These are phyloP conservation scores for Erythrocercus mccallii DNA, from an alignment of 2,113 vertebrate species.

Conservation along the genomic window DNA sequence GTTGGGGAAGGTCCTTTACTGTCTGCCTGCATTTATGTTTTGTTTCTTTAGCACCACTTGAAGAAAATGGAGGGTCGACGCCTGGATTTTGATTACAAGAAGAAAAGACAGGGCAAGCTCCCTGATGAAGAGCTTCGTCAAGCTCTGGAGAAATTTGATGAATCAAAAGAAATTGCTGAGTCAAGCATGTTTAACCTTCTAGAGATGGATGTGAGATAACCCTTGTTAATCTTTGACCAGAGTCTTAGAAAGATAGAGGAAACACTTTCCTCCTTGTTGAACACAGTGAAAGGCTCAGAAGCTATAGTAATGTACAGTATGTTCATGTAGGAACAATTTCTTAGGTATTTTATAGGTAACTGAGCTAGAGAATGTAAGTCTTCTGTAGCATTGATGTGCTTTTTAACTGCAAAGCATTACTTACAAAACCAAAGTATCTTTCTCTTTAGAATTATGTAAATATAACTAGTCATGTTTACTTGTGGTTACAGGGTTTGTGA, in stretches of 20 bases:
- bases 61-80: slow-evolving; percentile 96
- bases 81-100: slow-evolving; percentile 98
- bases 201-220: slow-evolving; percentile 91
- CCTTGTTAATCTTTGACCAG: neutral
- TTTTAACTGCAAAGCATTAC: neutral
- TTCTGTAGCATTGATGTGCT: neutral
- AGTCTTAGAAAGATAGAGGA: neutral
- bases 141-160: slow-evolving; percentile 96
- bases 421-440: neutral
- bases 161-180: slow-evolving; percentile 96
- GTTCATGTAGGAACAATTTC: neutral
- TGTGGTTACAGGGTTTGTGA: neutral
- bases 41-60: slow-evolving; percentile 87
- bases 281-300: neutral
- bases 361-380: neutral
- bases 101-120: slow-evolving; percentile 95
- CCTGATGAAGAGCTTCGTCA: slow-evolving; percentile 94
- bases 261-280: neutral
- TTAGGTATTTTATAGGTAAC: neutral
- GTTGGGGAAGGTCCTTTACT: neutral
- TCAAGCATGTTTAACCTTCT: slow-evolving; percentile 98
- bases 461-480: neutral
- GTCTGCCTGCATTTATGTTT: neutral
- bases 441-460: neutral
- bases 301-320: neutral